Percentiles rank a stretch among this genome's conserved stretches.
Conservation (phyloP, 1,140 invertebrate species). For the Trichogramma pretiosum region DNA sequence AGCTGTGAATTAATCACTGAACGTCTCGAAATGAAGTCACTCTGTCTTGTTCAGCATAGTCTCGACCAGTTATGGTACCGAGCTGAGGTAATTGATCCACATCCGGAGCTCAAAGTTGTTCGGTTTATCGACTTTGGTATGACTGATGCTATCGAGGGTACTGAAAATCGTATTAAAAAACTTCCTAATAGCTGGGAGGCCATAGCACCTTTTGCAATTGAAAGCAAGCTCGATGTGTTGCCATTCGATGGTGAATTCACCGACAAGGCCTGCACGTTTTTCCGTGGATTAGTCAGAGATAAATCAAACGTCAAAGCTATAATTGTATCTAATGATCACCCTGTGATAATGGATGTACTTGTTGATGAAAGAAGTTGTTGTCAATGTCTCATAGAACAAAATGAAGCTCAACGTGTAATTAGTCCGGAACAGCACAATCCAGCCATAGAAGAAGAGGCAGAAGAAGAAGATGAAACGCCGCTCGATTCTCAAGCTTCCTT, state of each 20-base stretch:
- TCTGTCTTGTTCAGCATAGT: slow-evolving; percentile 65
- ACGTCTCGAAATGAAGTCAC: slow-evolving; percentile 49
- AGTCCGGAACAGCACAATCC: background rate
- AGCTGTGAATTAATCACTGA: slow-evolving; percentile 36
- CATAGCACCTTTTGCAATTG: slow-evolving; percentile 50
- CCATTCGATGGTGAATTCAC: slow-evolving; percentile 59
- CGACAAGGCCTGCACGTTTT: slow-evolving; percentile 50
- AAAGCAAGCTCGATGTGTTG: slow-evolving; percentile 57
- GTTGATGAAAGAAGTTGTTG: background rate
- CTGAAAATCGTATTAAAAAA: slow-evolving; percentile 48
- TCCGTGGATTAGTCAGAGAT: slow-evolving; percentile 45
- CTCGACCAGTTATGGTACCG: slow-evolving; percentile 72
- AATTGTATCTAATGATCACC: slow-evolving; percentile 5
- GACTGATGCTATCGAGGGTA: slow-evolving; percentile 58
- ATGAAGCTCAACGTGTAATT: background rate
- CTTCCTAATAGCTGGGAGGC: slow-evolving; percentile 47
- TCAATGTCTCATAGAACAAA: slow-evolving; percentile 1
- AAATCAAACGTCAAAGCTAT: slow-evolving; percentile 21
- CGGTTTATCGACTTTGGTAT: slow-evolving; percentile 79
- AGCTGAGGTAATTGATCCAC: slow-evolving; percentile 65
- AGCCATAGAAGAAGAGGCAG: slow-evolving; percentile 26
- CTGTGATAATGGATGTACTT: slow-evolving; percentile 11
- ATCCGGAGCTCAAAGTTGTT: slow-evolving; percentile 61
- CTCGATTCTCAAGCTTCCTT: slow-evolving; percentile 35
- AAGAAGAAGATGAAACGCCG: slow-evolving; percentile 31